phyloP scores from a whole-genome alignment of 37 sponge, comb jelly and placozoan genomes.

The Haliclona indistincta region DNA sequence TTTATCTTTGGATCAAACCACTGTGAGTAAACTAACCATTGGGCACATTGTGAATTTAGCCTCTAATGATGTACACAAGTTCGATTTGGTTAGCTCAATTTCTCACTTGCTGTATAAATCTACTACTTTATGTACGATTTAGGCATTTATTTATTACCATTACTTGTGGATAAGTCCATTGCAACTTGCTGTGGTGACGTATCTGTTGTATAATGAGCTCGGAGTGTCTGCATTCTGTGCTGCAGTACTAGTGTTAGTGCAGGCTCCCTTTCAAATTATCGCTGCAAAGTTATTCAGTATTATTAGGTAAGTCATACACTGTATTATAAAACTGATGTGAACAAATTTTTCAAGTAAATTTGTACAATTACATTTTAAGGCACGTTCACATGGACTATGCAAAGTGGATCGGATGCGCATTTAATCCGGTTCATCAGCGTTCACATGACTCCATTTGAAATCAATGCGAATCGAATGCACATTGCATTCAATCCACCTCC shows the following conservation, averaged over 20 bases:
- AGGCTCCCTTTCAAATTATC: conserved; percentile 38
- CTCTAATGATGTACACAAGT: conserved; percentile 83
- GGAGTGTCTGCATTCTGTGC: conserved; percentile 44
- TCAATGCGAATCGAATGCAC: too few relatives aligned
- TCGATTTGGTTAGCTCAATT: conserved; percentile 79
- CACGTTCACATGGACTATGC: too few relatives aligned
- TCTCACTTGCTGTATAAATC: too few relatives aligned
- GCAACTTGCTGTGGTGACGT: conserved; percentile 39
- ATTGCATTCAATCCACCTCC: too few relatives aligned
- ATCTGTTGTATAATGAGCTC: conserved; percentile 55
- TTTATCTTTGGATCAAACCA: conserved; percentile 51
- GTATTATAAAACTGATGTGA: too few relatives aligned
- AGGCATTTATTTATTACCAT: conserved; percentile 57
- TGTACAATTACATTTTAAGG: too few relatives aligned
- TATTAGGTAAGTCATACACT: too few relatives aligned
- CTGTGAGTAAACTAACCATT: conserved; percentile 55
- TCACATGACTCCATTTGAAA: too few relatives aligned
- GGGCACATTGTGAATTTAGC: conserved; percentile 81
- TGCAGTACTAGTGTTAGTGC: conserved; percentile 23
- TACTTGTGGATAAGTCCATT: conserved; percentile 54
- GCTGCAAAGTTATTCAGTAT: conserved; percentile 36
- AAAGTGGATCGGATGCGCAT: too few relatives aligned
- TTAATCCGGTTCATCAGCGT: too few relatives aligned
- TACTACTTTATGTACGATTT: background rate
- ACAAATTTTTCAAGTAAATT: too few relatives aligned